Evolutionary conservation across 2,797 vertebrate species (phyloP), one percentile per base, ranked within the genome.

Genomic region (Malurus leucopterus): DNA sequence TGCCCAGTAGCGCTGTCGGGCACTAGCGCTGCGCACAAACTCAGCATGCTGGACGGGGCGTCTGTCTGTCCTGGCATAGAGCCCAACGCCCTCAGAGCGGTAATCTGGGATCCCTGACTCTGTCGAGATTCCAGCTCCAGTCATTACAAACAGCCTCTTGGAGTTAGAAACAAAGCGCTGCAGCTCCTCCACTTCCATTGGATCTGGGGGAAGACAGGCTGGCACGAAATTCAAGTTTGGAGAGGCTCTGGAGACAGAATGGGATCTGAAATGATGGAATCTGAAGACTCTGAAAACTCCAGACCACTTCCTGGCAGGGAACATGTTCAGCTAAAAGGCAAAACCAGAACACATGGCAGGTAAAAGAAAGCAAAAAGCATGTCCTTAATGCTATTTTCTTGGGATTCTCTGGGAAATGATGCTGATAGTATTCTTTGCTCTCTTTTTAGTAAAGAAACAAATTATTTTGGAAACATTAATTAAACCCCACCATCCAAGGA

Each of bases 21-120:
- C 96, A 7, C 93, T 95, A 11, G 98, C 97, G 2, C 98, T 99
- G 36, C 94, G 96, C 43, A 99, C 14, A 16, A 99, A 99, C 92
- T 99, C 98, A 0, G 92, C 47, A 2, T 99, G 98, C 90, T 99
- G 98, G 95, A 99, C 96, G 6, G 99, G 99, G 34, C 98, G 96
- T n/a, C 97, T 96, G 89, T 98, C 97, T 0, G 99, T 99, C 88
- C 98, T 98, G 27, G 98, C 98, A 0, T 99, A 99, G 40, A 99
- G 97, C 30, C 99, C 99, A 2, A 99, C 98, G 0, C 98, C 98
- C 84, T 99, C 98, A 0, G 99, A 99, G 55, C 99, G 98, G 90
- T 99, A 99, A 81, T 99, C 99, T 0, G 99, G 99, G 90, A 99
- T 99, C 44, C 99, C 99, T 0, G 99, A 99, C 92, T 99, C 99